These are phyloP conservation scores for Hylaeus anthracinus DNA, from an alignment of 1,140 invertebrate genomes.

Conservation along the genomic window DNA sequence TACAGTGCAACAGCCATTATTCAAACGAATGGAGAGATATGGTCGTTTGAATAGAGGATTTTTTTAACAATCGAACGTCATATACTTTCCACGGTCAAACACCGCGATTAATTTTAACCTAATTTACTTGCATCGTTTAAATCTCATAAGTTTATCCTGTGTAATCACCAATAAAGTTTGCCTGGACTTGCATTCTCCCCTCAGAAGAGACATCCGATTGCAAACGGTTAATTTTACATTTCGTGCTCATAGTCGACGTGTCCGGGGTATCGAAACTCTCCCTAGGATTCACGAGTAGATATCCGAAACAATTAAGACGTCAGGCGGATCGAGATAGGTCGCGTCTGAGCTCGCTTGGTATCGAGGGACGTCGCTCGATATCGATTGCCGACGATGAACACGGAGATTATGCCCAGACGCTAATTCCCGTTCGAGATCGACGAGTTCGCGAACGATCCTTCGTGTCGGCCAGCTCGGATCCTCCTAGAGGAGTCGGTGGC, in stretches of 20 bases:
- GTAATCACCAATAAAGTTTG: too few species aligned
- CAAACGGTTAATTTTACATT: slow-evolving; percentile 1
- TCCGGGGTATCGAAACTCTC: neutral
- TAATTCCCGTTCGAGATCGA: slow-evolving; percentile 12
- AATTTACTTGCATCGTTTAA: too few species aligned
- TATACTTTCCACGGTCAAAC: too few species aligned
- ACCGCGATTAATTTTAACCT: too few species aligned
- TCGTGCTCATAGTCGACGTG: neutral
- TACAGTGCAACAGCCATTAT: too few species aligned
- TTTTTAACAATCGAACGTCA: too few species aligned
- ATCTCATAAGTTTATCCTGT: too few species aligned
- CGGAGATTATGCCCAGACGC: neutral
- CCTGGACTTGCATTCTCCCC: too few species aligned
- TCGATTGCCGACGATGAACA: slow-evolving; percentile 5
- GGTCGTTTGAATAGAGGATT: too few species aligned
- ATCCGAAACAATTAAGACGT: slow-evolving; percentile 10
- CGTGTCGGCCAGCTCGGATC: neutral
- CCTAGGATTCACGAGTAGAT: neutral
- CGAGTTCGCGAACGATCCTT: neutral
- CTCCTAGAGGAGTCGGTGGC: slow-evolving; percentile 37
- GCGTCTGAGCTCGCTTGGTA: neutral
- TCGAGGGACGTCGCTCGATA: neutral
- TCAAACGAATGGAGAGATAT: too few species aligned
- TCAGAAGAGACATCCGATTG: too few species aligned
- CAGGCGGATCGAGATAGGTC: neutral